Evolutionary conservation across 53 echinoderm and acorn worm species (phyloP).

Genomic region (Stichopus horrens): DNA sequence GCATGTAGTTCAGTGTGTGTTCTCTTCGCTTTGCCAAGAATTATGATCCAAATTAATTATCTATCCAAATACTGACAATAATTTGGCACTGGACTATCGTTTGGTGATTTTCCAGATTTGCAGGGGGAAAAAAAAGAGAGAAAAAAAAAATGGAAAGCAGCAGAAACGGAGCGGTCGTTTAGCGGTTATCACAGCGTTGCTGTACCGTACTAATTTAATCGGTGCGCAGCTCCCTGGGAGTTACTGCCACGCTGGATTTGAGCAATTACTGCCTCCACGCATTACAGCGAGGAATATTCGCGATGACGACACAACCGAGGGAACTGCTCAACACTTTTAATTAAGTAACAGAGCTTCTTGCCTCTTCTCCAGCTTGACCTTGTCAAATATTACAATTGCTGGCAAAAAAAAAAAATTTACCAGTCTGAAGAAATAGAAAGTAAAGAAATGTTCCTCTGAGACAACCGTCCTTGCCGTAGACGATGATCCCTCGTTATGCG

Average conservation of each 20-base stretch:
- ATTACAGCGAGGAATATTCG: conserved; percentile 11
- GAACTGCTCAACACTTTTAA: conserved; percentile 37
- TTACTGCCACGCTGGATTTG: not conserved
- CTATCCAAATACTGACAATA: too few species aligned
- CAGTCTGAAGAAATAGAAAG: not conserved
- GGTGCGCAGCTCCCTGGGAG: not conserved
- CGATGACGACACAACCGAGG: conserved; percentile 10
- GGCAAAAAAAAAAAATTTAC: not conserved
- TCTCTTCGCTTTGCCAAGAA: too few species aligned
- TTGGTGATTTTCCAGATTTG: too few species aligned
- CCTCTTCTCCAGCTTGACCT: conserved; percentile 22
- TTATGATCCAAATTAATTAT: too few species aligned
- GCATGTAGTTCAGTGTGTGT: too few species aligned
- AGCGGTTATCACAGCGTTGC: not conserved
- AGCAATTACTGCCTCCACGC: not conserved
- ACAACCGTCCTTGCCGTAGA: not conserved
- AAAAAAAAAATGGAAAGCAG: too few species aligned
- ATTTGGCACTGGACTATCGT: too few species aligned
- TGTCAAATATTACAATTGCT: conserved; percentile 27
- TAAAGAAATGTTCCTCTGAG: not conserved
- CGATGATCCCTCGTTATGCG: not conserved
- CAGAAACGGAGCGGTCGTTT: too few species aligned
- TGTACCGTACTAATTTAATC: not conserved
- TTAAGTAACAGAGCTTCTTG: conserved; percentile 31
- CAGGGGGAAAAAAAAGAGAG: too few species aligned